Evolutionary conservation across 2,888 invertebrate genomes (phyloP), one percentile per base, ranked within the genome.

Genomic region (Philaethria dido): DNA sequence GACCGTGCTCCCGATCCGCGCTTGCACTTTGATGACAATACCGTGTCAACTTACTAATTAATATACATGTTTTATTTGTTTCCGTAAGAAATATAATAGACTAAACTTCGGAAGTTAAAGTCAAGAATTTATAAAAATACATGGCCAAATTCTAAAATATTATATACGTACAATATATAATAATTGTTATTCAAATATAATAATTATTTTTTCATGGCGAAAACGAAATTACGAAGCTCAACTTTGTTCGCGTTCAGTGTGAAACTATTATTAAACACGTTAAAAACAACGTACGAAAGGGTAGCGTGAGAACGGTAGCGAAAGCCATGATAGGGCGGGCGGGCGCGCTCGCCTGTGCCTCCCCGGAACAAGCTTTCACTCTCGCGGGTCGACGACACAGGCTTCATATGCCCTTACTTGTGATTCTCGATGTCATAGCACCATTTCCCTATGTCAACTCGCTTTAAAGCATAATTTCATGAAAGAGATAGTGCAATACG

Each of bases 291-390:
- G 82, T 81, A 80, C 78, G 76, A 77, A 81, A 82, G 89, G 80
- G 81, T 84, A 82, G 83, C 83, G 92, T 92, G 93, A 89, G 87
- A 85, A 84, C 83, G 86, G 88, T 83, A 90, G 92, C 89, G 88
- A 90, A 92, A 88, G 92, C 87, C 88, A 78, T 79, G 83, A 81
- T 82, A 80, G 87, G 89, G 86, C 83, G 87, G 88, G 87, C 80
- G 86, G 81, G 80, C 77, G 75, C 76, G 73, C 76, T 75, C 75
- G 79, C 73, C 78, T 75, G 73, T 75, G 81, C 86, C 89, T 83
- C 88, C 89, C 89, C 89, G 89, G 90, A 90, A 89, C 86, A 82
- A 80, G 88, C 88, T 89, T 90, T 89, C 90, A 89, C 91, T 91
- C 89, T 88, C 89, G 83, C 86, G 80, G 89, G 91, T 92, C 92